Evolutionary conservation across 2,888 invertebrate species (phyloP).

Genomic region (Abscondita cerata): DNA sequence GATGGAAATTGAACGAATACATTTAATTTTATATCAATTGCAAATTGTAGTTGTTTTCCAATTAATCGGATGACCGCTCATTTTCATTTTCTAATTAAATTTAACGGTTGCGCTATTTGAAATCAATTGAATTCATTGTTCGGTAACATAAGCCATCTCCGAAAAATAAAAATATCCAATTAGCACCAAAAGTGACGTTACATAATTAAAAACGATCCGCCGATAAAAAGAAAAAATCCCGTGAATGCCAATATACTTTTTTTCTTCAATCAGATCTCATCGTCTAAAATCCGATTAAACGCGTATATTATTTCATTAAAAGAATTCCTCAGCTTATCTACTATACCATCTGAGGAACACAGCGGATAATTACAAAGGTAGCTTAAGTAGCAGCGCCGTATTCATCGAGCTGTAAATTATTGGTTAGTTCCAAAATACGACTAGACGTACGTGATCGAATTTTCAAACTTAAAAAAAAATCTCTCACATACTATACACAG

Average conservation of each 20-base stretch:
- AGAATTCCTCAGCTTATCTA: constrained; percentile 2
- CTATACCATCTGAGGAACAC: neutral
- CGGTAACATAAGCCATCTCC: no score
- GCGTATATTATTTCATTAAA: constrained; percentile 3
- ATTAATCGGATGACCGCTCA: constrained; percentile 39
- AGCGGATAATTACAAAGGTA: constrained; percentile 4
- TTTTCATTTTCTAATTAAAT: constrained; percentile 42
- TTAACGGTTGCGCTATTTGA: constrained; percentile 17
- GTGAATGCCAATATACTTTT: no score
- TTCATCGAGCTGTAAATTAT: no score
- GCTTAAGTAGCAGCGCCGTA: neutral
- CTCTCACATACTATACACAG: no score
- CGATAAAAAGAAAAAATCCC: no score
- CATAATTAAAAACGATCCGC: no score
- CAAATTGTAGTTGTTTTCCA: constrained; percentile 40
- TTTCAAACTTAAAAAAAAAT: no score
- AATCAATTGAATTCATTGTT: constrained; percentile 10
- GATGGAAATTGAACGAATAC: neutral
- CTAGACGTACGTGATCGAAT: no score
- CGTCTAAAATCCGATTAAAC: neutral
- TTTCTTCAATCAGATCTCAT: no score
- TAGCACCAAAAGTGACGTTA: no score
- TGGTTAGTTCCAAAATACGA: no score
- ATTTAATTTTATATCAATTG: constrained; percentile 34
- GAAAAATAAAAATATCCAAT: no score